Percentiles rank a stretch among this genome's conserved stretches.
Conservation (phyloP, 2,888 invertebrate genomes). For the Eugnorisma glareosa region DNA sequence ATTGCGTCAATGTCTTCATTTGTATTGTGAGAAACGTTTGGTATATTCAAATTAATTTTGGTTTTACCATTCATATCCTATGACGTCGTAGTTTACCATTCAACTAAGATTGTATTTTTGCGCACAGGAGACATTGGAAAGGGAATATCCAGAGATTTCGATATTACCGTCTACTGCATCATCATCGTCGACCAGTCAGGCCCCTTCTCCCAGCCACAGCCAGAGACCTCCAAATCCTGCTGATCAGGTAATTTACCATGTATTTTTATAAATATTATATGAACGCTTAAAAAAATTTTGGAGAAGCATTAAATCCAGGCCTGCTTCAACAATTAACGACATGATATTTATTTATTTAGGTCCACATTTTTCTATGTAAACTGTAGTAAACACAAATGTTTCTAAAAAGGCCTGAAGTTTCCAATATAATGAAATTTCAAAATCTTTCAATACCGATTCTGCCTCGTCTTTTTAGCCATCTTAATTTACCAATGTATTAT, state of each 20-base stretch:
- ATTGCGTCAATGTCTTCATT: constrained; percentile 52
- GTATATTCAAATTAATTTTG: constrained; percentile 33
- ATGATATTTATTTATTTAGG: not conserved
- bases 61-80: constrained; percentile 1
- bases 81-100: constrained; percentile 51
- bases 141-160: constrained; percentile 89
- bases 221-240: constrained; percentile 87
- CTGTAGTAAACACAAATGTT: not conserved
- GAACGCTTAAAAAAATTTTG: not conserved
- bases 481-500: not conserved
- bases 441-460: not conserved
- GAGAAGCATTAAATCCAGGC: not conserved
- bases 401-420: not conserved
- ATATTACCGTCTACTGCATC: constrained; percentile 89
- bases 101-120: constrained; percentile 64
- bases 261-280: not conserved
- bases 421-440: not conserved
- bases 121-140: constrained; percentile 88
- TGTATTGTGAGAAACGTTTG: constrained; percentile 28
- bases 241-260: constrained; percentile 80
- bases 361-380: not conserved
- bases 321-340: not conserved
- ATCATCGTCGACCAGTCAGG: constrained; percentile 82
- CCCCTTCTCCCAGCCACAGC: constrained; percentile 84
- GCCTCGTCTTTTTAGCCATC: not conserved